phyloP scores from a whole-genome alignment of 37 sponge, comb jelly and placozoan genomes.

The Chondrilla cf. caribensis region DNA sequence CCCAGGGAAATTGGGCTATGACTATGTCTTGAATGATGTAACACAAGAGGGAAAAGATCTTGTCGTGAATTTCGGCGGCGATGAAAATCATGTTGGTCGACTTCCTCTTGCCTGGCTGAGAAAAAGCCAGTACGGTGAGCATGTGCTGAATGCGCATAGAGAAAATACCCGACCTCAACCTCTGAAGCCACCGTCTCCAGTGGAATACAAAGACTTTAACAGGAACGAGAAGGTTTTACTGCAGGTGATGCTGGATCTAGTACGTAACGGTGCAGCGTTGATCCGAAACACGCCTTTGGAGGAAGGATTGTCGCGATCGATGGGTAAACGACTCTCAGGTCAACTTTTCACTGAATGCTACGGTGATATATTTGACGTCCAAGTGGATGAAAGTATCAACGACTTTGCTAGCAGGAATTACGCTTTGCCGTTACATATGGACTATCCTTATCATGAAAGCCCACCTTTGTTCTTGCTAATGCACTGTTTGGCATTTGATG shows the following conservation, averaged over 20 bases:
- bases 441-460: constrained; percentile 58
- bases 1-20: neutral
- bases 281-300: neutral
- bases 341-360: neutral
- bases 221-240: neutral
- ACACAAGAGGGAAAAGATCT: neutral
- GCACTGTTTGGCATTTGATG: constrained; percentile 63
- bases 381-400: constrained; percentile 7
- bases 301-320: neutral
- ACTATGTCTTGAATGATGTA: neutral
- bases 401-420: constrained; percentile 45
- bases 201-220: neutral
- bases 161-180: neutral
- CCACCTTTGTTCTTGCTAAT: constrained; percentile 62
- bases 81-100: neutral
- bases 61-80: neutral
- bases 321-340: too few relatives aligned
- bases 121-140: neutral
- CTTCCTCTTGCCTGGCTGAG: neutral
- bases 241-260: neutral
- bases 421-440: constrained; percentile 48
- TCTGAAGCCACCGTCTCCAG: neutral
- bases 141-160: neutral
- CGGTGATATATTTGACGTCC: constrained; percentile 42
- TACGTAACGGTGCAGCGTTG: neutral